Conservation (phyloP, 2,888 invertebrate species). For the Melikaiella ostensackeni region DNA sequence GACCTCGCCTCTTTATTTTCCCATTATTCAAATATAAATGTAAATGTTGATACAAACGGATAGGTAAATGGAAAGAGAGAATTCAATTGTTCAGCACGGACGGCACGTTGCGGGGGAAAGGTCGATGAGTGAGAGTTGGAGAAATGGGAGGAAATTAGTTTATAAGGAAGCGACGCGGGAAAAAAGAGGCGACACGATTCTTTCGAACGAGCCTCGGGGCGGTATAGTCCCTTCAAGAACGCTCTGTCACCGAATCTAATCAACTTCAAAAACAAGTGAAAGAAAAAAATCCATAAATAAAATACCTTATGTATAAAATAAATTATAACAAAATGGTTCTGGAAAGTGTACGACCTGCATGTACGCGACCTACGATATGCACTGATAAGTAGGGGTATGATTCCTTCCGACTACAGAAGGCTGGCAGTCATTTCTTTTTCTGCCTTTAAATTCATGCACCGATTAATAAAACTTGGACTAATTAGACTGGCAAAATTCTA, state of each 20-base stretch:
- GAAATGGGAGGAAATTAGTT: slow-evolving; percentile 74
- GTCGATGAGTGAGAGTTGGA: slow-evolving; percentile 46
- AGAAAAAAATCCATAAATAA: not conserved
- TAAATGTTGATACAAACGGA: slow-evolving; percentile 78
- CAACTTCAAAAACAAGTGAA: slow-evolving; percentile 19
- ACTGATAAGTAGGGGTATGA: too few species aligned
- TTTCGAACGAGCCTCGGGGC: slow-evolving; percentile 55
- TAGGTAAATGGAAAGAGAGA: slow-evolving; percentile 77
- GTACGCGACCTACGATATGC: too few species aligned
- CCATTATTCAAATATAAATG: slow-evolving; percentile 78
- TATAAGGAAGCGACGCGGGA: slow-evolving; percentile 74
- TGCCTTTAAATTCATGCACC: too few species aligned
- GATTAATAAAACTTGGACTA: too few species aligned
- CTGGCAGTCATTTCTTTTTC: too few species aligned
- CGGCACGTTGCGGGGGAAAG: slow-evolving; percentile 54
- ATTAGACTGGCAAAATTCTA: too few species aligned
- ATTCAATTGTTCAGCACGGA: slow-evolving; percentile 75
- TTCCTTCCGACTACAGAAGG: too few species aligned
- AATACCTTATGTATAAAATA: not conserved
- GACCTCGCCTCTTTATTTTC: slow-evolving; percentile 74
- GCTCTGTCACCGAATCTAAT: slow-evolving; percentile 25
- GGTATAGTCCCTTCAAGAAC: slow-evolving; percentile 51
- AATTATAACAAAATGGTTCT: not conserved
- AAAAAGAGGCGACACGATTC: slow-evolving; percentile 57
- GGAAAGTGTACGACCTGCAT: too few species aligned